These are phyloP conservation scores for Caracal caracal DNA, from an alignment of 2,113 vertebrate species.

Conservation along the genomic window DNA sequence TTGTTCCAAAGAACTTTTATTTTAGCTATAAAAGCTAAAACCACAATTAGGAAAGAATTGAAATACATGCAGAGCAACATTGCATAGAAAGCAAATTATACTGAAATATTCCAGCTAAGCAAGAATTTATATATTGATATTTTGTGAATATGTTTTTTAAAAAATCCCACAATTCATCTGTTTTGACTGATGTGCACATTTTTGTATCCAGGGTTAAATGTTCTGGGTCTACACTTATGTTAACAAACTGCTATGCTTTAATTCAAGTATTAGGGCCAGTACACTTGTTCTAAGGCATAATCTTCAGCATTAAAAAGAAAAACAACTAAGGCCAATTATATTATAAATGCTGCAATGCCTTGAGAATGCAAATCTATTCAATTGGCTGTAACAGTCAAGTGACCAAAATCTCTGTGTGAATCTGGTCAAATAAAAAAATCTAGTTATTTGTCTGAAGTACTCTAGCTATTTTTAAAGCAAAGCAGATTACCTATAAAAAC, in stretches of 20 bases:
- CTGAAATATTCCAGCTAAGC: neutral
- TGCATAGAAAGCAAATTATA: neutral
- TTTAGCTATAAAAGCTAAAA: constrained; percentile 19
- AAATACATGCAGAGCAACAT: neutral
- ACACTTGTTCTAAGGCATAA: neutral
- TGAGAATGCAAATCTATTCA: neutral
- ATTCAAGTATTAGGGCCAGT: neutral
- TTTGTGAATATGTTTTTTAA: neutral
- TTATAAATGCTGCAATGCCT: constrained; percentile 11
- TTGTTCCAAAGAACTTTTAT: constrained; percentile 49
- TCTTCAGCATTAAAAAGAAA: neutral
- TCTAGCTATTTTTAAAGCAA: neutral
- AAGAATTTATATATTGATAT: neutral
- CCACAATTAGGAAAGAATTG: constrained; percentile 9
- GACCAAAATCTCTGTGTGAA: neutral
- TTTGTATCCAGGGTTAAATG: neutral
- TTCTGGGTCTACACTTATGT: neutral
- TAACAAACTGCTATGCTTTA: neutral
- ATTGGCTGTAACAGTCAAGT: neutral
- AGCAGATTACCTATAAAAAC: neutral
- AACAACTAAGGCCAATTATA: neutral
- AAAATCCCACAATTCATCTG: neutral
- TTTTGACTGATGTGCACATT: neutral
- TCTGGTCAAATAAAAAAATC: constrained; percentile 43
- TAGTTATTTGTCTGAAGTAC: constrained; percentile 25